Base-by-base conservation (phyloP, 2,113 vertebrate species). In the Muscicapa adusta region DNA sequence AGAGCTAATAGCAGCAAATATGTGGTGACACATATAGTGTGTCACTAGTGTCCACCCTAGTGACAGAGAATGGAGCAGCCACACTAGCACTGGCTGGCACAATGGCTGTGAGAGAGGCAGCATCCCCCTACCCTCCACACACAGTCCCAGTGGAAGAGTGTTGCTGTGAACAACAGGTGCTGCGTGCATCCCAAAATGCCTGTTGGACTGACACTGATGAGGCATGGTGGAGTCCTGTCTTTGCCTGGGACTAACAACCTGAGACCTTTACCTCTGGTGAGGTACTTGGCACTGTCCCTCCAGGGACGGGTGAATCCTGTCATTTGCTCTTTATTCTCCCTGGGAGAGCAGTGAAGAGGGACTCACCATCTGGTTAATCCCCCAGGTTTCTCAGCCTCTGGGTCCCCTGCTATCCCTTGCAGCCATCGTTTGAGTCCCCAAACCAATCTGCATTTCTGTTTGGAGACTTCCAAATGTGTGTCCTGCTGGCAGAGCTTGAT, bases 41-140 rank as follows among this genome's bases (percentile, higher is more conserved):
- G n/a, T n/a, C n/a, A n/a, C n/a, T n/a, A n/a, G 14, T 34, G 4
- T 72, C 62, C 62, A 60, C 1, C 1, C 33, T 60, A 17, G 29
- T 10, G 10, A 6, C 3, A 2, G 33, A 33, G 19, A 56, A 61
- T 6, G 17, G 65, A 10, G 18, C 50, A 33, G 2, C 5, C 23
- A 29, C 23, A 16, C 15, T 67, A 51, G 43, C 57, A 24, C 14
- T 57, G 18, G 8, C 25, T 58, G 40, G 18, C 4, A 8, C 4
- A 19, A 13, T 1, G 2, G 8, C 70, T 74, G 20, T 0, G 0
- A 28, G 76, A 40, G 26, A 47, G 33, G 9, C 8, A 48, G 18
- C 1, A 1, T 34, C 23, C 60, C 25, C 42, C 70, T 34, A 12
- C 13, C 7, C 15, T 86, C 24, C 42, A 26, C 23, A 5, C 2